Evolutionary conservation across 2,888 invertebrate species (phyloP), one percentile per base, ranked within the genome.

Genomic region (Ametastegia equiseti): DNA sequence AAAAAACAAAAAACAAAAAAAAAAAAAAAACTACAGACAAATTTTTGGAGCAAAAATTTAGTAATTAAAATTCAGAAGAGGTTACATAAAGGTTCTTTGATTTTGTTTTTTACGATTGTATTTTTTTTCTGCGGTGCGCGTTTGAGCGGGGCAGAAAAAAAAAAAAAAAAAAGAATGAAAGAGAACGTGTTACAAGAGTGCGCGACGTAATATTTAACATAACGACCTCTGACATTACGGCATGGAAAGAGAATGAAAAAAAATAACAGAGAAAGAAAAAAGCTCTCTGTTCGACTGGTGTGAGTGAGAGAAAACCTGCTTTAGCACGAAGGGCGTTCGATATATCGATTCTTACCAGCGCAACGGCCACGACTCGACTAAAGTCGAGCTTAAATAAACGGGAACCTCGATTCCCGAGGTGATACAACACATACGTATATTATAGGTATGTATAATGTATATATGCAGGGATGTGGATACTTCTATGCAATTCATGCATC

Each of bases 201-300:
- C 54, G 54, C 11, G 54, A 54, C 23, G 54, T 23, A 54, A 54
- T 54, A 54, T 54, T 54, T 30, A 30, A 67, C 36, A 39, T 39
- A 39, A 67, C 65, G 65, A 67, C 65, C 65, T 67, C 36, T 67
- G 65, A 67, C 65, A 67, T 67, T 67, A 36, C 39, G n/a, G 39
- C 15, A 39, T 6, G 7, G 19, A 67, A 7, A 19, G 39, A 65
- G 19, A 39, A 39, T 19, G 23, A 36, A 13, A 23, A 39, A 39
- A 67, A n/a, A 39, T 19, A 19, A 2, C 7, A 3, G 13, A 39
- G n/a, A 15, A 60, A 30, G 1, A 60, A 60, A 30, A 15, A 5
- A 30, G 30, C 60, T 60, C 30, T 27, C 30, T n/a, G 60, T 60
- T 60, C 30, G 30, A n/a, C n/a, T n/a, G n/a, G n/a, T n/a, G n/a